These are phyloP conservation scores for Carassius carassius DNA, from an alignment of 2,113 vertebrate genomes.

Conservation along the genomic window DNA sequence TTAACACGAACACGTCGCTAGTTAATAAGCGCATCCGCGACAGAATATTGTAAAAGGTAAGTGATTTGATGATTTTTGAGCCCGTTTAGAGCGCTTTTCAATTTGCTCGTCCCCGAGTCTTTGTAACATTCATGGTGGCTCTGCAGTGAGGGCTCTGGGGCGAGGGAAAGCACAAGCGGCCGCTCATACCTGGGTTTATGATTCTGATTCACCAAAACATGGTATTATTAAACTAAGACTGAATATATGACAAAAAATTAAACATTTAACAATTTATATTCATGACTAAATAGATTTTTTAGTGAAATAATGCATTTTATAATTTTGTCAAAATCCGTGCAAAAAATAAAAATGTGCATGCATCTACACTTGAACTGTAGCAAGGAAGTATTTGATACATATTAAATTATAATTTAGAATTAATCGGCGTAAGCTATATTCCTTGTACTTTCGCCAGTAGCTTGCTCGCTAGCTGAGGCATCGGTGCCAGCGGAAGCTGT, in stretches of 20 bases:
- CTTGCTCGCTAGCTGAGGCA: constrained; percentile 24
- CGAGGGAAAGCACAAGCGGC: constrained; percentile 57
- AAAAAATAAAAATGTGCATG: not conserved
- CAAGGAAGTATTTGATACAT: not conserved
- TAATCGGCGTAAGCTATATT: constrained; percentile 5
- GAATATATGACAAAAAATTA: not conserved
- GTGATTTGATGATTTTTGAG: constrained; percentile 56
- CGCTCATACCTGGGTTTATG: constrained; percentile 53
- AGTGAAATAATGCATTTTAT: constrained; percentile 5
- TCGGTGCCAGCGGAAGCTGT: constrained; percentile 69
- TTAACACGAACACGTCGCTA: constrained; percentile 38
- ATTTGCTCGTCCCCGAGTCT: constrained; percentile 70
- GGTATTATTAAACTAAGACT: not conserved
- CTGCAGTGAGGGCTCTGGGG: constrained; percentile 72
- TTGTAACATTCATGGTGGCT: constrained; percentile 79
- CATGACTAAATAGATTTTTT: not conserved
- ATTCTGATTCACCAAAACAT: not conserved
- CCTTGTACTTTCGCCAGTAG: constrained; percentile 23
- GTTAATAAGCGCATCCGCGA: constrained; percentile 32
- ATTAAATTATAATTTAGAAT: not conserved
- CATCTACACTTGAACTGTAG: not conserved
- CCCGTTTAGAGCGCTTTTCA: constrained; percentile 63
- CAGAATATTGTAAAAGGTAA: constrained; percentile 65
- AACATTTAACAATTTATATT: not conserved
- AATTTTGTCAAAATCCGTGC: not conserved